These are phyloP conservation scores for Nesoenas mayeri DNA, from an alignment of 2,113 vertebrate genomes.

Conservation along the genomic window DNA sequence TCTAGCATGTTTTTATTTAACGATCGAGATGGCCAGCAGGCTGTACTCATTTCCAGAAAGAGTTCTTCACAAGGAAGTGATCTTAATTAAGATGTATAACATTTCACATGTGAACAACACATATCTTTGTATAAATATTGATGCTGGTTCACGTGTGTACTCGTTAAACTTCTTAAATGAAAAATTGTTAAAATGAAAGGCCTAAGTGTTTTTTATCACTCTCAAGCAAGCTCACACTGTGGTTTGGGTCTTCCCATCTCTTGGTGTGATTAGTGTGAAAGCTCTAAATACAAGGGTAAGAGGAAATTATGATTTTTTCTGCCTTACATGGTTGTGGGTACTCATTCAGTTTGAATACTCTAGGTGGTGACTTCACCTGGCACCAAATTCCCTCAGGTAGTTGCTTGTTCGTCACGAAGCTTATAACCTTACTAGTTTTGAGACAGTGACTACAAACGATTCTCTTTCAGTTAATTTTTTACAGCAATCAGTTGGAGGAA, in stretches of 20 bases:
- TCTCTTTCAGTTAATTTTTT: not conserved
- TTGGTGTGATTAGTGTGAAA: slow-evolving; percentile 28
- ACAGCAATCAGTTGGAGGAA: not conserved
- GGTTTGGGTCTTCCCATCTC: slow-evolving; percentile 27
- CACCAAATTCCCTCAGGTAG: not conserved
- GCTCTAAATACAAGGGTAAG: not conserved
- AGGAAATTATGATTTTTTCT: slow-evolving; percentile 10
- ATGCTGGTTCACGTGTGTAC: not conserved
- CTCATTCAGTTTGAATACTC: not conserved
- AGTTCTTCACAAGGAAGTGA: not conserved
- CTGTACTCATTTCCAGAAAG: not conserved
- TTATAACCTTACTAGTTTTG: not conserved
- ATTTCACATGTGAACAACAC: not conserved
- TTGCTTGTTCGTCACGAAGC: not conserved
- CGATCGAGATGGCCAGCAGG: not conserved
- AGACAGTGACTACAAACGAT: not conserved
- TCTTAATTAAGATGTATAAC: not conserved
- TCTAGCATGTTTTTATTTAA: not conserved
- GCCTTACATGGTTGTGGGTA: not conserved
- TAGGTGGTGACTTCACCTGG: not conserved
- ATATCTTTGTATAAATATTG: not conserved
- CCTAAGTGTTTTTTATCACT: not conserved
- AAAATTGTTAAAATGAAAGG: not conserved
- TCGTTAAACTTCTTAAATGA: not conserved
- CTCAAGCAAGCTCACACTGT: not conserved